Conservation (phyloP, 2,113 vertebrate species). For the Hippoglossus stenolepis region DNA sequence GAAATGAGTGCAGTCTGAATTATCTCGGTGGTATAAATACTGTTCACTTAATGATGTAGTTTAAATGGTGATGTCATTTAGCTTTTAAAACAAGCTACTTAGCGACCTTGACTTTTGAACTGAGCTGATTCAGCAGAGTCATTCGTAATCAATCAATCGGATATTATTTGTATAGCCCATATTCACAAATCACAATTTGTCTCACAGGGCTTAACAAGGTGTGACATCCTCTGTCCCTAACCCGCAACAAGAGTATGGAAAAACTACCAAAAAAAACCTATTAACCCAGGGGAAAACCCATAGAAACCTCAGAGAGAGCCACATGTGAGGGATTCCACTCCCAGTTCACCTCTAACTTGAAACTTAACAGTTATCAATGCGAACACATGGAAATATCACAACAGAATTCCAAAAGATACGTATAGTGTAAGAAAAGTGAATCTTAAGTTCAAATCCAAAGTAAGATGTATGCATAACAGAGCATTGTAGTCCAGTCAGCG, state of each 20-base stretch:
- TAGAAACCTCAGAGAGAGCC: too few species aligned
- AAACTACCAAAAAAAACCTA: too few species aligned
- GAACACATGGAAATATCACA: background rate
- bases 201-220: too few species aligned
- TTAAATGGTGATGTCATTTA: background rate
- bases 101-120: background rate
- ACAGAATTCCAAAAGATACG: background rate
- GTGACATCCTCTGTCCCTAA: too few species aligned
- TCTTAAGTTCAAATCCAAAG: slow-evolving; percentile 8
- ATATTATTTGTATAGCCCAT: too few species aligned
- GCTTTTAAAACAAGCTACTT: background rate
- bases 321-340: too few species aligned
- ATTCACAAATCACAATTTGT: too few species aligned
- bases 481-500: background rate
- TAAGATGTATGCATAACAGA: background rate
- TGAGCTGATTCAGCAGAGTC: background rate
- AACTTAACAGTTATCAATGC: background rate
- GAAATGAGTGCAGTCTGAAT: background rate
- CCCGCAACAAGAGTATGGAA: too few species aligned
- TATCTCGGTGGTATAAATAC: background rate
- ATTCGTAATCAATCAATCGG: too few species aligned
- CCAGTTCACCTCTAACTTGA: background rate
- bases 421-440: background rate
- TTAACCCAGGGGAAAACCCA: too few species aligned
- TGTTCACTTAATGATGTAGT: background rate